Percentiles rank a stretch among this genome's conserved stretches.
Evolutionary conservation across 2,888 invertebrate genomes (phyloP).

Genomic region (Rutpela maculata): DNA sequence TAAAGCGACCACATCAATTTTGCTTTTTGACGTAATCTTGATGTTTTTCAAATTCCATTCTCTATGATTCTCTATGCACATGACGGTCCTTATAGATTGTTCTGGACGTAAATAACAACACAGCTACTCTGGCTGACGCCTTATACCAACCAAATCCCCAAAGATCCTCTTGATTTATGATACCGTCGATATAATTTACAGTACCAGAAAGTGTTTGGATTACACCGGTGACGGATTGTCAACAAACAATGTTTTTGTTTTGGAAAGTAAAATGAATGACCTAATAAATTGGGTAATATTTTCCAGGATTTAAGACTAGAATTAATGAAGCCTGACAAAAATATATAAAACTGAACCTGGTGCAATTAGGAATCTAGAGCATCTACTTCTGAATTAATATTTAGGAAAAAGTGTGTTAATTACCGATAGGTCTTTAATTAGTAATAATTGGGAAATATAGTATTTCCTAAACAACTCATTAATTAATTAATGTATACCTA

Average conservation of each 20-base stretch:
- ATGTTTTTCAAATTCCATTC: constrained; percentile 8
- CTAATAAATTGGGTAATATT: constrained; percentile 20
- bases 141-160: constrained; percentile 42
- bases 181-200: constrained; percentile 48
- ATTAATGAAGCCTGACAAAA: constrained; percentile 16
- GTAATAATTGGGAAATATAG: not conserved
- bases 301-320: not conserved
- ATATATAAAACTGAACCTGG: not conserved
- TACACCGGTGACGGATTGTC: constrained; percentile 36
- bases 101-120: constrained; percentile 13
- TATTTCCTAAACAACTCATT: too few species aligned
- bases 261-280: constrained; percentile 19
- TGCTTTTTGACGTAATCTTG: not conserved
- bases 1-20: constrained; percentile 20
- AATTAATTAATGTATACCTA: too few species aligned
- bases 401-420: not conserved
- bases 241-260: constrained; percentile 37
- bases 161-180: constrained; percentile 49
- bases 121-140: constrained; percentile 34
- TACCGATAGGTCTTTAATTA: not conserved
- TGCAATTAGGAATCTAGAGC: not conserved
- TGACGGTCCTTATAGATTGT: constrained; percentile 21
- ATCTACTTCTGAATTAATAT: not conserved
- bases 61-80: not conserved
- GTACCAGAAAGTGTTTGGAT: constrained; percentile 43